These are phyloP conservation scores for Cladopsammia gracilis DNA, from an alignment of 64 coral and sea anemone genomes.

Conservation along the genomic window DNA sequence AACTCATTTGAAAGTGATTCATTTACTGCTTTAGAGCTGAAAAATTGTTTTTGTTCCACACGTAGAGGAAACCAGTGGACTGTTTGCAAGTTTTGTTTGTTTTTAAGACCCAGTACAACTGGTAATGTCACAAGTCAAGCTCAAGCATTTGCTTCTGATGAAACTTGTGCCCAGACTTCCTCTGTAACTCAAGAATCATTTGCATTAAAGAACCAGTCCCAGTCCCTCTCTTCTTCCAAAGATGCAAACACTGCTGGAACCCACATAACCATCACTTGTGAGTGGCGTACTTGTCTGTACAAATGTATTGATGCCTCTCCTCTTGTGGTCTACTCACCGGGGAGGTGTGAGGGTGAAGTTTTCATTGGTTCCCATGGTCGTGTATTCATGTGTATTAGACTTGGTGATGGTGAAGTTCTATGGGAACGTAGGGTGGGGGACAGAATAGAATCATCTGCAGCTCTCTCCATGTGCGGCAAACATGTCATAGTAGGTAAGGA, in stretches of 20 bases:
- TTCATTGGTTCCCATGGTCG: constrained; percentile 93
- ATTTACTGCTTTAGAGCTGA: not conserved
- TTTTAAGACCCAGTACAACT: not conserved
- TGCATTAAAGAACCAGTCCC: not conserved
- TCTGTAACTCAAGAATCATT: not conserved
- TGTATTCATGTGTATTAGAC: constrained; percentile 78
- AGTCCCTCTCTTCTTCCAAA: not conserved
- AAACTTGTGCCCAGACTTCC: not conserved
- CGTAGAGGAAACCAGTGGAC: constrained; percentile 53
- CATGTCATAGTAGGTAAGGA: constrained; percentile 88
- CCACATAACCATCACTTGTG: constrained; percentile 8
- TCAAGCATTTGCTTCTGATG: not conserved
- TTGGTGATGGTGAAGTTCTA: constrained; percentile 70
- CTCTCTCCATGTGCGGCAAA: constrained; percentile 75
- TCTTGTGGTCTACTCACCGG: constrained; percentile 68
- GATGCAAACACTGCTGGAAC: not conserved
- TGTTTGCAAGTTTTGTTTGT: constrained; percentile 47
- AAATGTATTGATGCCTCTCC: constrained; percentile 98
- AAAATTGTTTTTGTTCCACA: constrained; percentile 59
- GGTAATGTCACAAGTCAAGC: not conserved
- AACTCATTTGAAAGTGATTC: not conserved
- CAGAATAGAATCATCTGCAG: constrained; percentile 92
- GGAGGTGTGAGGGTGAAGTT: constrained; percentile 55
- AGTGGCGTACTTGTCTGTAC: constrained; percentile 76
- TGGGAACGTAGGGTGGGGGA: constrained; percentile 86